Evolutionary conservation across 2,888 invertebrate genomes (phyloP).

Genomic region (Hydraecia micacea): DNA sequence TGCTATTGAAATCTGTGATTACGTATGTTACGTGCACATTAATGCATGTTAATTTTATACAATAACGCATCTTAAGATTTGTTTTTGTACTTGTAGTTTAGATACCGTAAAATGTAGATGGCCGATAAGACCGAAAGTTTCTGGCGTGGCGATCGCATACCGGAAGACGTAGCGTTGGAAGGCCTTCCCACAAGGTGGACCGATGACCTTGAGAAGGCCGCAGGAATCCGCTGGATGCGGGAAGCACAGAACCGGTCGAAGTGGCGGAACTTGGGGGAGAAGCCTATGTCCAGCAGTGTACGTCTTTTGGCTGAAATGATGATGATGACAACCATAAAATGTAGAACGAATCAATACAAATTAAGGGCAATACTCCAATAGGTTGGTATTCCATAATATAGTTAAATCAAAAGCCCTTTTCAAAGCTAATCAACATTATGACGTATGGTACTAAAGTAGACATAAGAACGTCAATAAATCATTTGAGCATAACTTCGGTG

Average conservation of each 20-base stretch:
- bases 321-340: no score
- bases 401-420: constrained; percentile 3
- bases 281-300: no score
- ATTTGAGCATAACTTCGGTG: constrained; percentile 67
- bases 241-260: no score
- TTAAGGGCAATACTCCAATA: not conserved
- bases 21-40: constrained; percentile 15
- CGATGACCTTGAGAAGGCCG: no score
- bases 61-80: constrained; percentile 7
- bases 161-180: no score
- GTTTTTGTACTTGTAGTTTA: not conserved
- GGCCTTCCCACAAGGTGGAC: no score
- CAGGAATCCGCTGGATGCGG: no score
- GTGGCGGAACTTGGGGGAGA: no score
- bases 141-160: no score
- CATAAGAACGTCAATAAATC: constrained; percentile 62
- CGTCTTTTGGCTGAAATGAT: no score
- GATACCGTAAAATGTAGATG: no score
- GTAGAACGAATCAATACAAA: not conserved
- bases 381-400: not conserved
- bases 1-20: constrained; percentile 16
- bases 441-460: constrained; percentile 31
- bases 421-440: not conserved
- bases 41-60: constrained; percentile 29
- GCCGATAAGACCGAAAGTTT: no score